Base-by-base conservation (phyloP, 2,797 vertebrate genomes). In the Labroides dimidiatus region DNA sequence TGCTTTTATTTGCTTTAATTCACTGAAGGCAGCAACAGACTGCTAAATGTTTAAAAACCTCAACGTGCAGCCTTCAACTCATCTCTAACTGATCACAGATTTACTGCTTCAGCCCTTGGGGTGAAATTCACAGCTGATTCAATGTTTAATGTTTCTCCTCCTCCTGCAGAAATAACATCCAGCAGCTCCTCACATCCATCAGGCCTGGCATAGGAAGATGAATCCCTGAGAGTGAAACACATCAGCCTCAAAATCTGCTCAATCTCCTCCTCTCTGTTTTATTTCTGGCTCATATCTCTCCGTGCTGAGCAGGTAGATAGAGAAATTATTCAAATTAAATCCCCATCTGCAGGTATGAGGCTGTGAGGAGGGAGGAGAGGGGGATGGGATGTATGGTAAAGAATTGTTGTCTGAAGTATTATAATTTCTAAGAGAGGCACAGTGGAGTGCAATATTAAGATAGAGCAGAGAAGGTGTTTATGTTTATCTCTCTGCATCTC, bases 141-240 rank as follows among this genome's bases (percentile, higher is more conserved):
- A 77, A 74, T 75, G 63, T 82, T 86, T 75, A 80, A 84, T 78
- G 75, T 63, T 41, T 72, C 48, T 78, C 51, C 62, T 84, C 77
- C 72, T 76, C 51, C 67, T 64, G 71, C 72, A 69, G 77, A 84
- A 90, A 90, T 74, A 87, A 83, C 73, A 84, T 65, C 61, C 78
- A 80, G 69, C 69, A 72, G 44, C 73, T 77, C 75, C 70, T 71
- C 65, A 66, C 78, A 84, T 87, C 85, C 76, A 78, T 88, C 80
- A 78, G 23, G 45, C 73, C 58, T 20, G 64, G 50, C 52, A 50
- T 63, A 59, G 41, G 58, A n/a, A 67, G 49, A 72, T 44, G 74
- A 85, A 71, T 69, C 61, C 75, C 69, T 52, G 42, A 43, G 51
- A 74, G 72, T 41, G 36, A 53, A 45, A 53, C 59, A 56, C 56